phyloP scores from a whole-genome alignment of 2,797 vertebrate genomes.

The Rhincodon typus region DNA sequence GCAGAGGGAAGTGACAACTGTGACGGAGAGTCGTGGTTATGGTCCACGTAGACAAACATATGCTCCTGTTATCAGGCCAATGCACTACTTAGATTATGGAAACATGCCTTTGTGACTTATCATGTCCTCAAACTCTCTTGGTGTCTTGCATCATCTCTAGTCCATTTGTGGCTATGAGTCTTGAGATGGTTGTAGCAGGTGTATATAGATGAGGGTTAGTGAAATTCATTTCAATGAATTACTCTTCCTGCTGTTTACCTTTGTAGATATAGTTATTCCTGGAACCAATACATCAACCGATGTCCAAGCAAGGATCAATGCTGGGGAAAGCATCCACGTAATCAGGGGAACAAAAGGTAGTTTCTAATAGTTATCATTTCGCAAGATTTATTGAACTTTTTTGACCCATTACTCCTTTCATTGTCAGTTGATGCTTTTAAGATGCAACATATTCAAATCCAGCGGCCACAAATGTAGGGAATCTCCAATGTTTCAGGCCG shows the following conservation, averaged over 20 bases:
- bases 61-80: background rate
- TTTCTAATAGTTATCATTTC: background rate
- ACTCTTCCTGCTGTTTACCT: slow-evolving; percentile 25
- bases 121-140: background rate
- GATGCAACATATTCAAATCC: background rate
- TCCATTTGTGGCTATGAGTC: background rate
- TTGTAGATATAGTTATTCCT: slow-evolving; percentile 91
- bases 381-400: background rate
- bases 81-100: background rate
- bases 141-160: background rate
- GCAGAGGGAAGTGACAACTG: background rate
- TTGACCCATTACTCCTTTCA: background rate
- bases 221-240: background rate
- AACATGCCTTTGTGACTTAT: background rate
- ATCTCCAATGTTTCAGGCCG: background rate
- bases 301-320: slow-evolving; percentile 88
- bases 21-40: background rate
- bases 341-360: slow-evolving; percentile 96
- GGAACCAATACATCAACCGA: slow-evolving; percentile 90
- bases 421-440: background rate
- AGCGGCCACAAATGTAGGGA: background rate
- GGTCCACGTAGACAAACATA: background rate
- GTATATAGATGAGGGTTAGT: background rate
- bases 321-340: slow-evolving; percentile 93
- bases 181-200: background rate